These are phyloP conservation scores for Chrysopilus asiliformis DNA, from an alignment of 2,888 invertebrate species.

Conservation along the genomic window DNA sequence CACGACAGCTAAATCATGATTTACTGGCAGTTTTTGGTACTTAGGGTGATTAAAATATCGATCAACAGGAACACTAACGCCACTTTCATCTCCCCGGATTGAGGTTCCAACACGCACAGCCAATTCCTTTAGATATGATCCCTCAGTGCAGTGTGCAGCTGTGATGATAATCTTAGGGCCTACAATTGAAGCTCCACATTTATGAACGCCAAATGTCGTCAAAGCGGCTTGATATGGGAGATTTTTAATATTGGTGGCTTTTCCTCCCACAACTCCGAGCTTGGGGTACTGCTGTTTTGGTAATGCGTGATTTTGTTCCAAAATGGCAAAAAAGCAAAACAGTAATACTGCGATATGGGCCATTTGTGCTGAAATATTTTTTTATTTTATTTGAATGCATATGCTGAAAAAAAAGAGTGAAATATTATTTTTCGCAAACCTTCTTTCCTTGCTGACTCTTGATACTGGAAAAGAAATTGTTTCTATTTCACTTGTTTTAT, in stretches of 20 bases:
- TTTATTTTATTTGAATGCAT: too few relatives aligned
- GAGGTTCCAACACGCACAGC: slow-evolving; percentile 41
- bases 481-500: too few relatives aligned
- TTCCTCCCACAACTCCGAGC: slow-evolving; percentile 30
- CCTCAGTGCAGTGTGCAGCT: slow-evolving; percentile 44
- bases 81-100: too few relatives aligned
- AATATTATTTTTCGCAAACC: too few relatives aligned
- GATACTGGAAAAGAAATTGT: too few relatives aligned
- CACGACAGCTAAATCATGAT: slow-evolving; percentile 43
- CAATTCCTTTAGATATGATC: slow-evolving; percentile 17
- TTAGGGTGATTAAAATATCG: slow-evolving; percentile 33
- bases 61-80: slow-evolving; percentile 25
- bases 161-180: slow-evolving; percentile 38
- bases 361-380: too few relatives aligned
- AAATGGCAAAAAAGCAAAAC: too few relatives aligned
- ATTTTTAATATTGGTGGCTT: slow-evolving; percentile 17
- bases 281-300: too few relatives aligned
- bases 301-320: too few relatives aligned
- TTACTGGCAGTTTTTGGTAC: slow-evolving; percentile 35
- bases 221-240: slow-evolving; percentile 28
- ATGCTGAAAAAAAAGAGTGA: too few relatives aligned
- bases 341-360: too few relatives aligned
- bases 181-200: slow-evolving; percentile 44
- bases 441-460: too few relatives aligned
- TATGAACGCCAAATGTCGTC: slow-evolving; percentile 34